Conservation (phyloP, 2,888 invertebrate species). For the Drosophila nr. fundita region DNA sequence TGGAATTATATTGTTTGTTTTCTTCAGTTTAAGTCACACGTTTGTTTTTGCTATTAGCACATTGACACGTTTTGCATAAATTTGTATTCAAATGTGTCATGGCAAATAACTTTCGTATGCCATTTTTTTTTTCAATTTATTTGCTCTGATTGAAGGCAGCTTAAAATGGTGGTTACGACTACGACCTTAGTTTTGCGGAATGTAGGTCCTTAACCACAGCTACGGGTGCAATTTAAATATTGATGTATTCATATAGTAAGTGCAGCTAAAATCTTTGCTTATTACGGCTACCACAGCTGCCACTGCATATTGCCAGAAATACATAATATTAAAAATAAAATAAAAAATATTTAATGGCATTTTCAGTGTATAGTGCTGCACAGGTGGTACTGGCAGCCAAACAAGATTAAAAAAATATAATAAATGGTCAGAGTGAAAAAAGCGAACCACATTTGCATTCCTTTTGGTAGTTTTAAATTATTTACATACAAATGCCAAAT, state of each 20-base stretch:
- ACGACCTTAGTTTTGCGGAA: not conserved
- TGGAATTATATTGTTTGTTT: conserved; percentile 32
- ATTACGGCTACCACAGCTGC: conserved; percentile 18
- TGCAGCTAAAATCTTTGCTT: conserved; percentile 18
- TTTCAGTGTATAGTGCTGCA: conserved; percentile 30
- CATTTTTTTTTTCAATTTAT: not conserved
- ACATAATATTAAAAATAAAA: conserved; percentile 7
- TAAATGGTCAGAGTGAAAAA: conserved; percentile 20
- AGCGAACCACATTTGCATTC: conserved; percentile 69
- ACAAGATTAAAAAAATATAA: conserved; percentile 14
- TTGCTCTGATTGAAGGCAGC: conserved; percentile 42
- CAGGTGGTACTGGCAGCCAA: conserved; percentile 17
- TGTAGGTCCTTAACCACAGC: conserved; percentile 1
- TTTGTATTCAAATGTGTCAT: conserved; percentile 74
- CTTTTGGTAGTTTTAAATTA: conserved; percentile 77
- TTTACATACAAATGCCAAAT: conserved; percentile 66
- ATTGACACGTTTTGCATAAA: conserved; percentile 83
- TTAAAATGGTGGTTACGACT: not conserved
- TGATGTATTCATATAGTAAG: not conserved
- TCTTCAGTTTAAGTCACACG: conserved; percentile 57
- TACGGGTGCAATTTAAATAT: not conserved
- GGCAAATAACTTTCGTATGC: conserved; percentile 39
- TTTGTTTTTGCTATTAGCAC: conserved; percentile 73
- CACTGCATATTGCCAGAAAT: conserved; percentile 2
- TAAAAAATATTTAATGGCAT: conserved; percentile 33